Base-by-base conservation (phyloP, 2,888 invertebrate genomes). In the Agelastica alni region DNA sequence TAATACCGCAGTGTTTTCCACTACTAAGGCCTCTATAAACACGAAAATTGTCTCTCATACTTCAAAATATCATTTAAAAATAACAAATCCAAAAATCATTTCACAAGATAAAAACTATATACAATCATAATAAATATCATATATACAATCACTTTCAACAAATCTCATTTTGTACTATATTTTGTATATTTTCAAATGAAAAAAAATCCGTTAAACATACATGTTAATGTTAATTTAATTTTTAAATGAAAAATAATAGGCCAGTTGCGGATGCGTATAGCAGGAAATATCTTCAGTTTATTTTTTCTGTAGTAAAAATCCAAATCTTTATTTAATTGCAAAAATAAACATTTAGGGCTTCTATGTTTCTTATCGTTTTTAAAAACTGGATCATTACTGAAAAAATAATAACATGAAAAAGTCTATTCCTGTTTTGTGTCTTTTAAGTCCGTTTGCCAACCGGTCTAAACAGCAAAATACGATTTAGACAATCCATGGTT, bases 401-500 rank as follows among this genome's bases (percentile, higher is more conserved):
- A n/a, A n/a, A n/a, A n/a, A n/a, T n/a, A n/a, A n/a, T n/a, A n/a
- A n/a, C n/a, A n/a, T n/a, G n/a, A n/a, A n/a, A n/a, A n/a, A n/a
- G n/a, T n/a, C n/a, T n/a, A n/a, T n/a, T n/a, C n/a, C n/a, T n/a
- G n/a, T n/a, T n/a, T n/a, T n/a, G n/a, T n/a, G n/a, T 9, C 26
- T 26, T 2, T 26, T 26, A 26, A 2, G 26, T 26, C 26, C 6
- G 26, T 26, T 26, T 26, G 9, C 9, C 41, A 53, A 47, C 26
- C 42, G 36, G 36, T 36, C 36, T 10, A 17, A 36, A 47, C 47
- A 30, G 37, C 47, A 48, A 39, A 47, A 48, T 48, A 51, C 58
- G 58, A 61, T 62, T 62, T 64, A 66, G 71, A 70, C 68, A 72
- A 63, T 73, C 70, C 70, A 70, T 67, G 64, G 65, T 69, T 67